Base-by-base conservation (phyloP, 1,140 invertebrate genomes). In the Ceratosolen fusciceps region DNA sequence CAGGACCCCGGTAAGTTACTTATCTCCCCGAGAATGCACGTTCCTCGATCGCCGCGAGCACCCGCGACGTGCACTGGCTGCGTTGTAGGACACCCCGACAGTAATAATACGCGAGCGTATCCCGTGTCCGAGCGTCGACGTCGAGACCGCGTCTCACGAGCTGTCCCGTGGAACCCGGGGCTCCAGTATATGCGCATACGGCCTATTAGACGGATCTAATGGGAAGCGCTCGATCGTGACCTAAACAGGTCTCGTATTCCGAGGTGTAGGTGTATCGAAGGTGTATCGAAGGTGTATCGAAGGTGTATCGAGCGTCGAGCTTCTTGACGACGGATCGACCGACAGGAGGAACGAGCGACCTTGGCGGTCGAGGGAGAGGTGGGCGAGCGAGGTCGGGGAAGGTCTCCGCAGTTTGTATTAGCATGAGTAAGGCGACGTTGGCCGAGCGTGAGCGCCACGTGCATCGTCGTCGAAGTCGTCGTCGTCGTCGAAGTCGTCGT, bases 1-100 rank as follows among this genome's bases (percentile, higher is more conserved):
- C 84, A 89, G 68, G 89, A 90, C 37, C 80, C 84, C 10, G 85
- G 86, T 88, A 74, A 88, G 86, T 47, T n/a, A n/a, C n/a, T n/a
- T n/a, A n/a, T n/a, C n/a, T n/a, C n/a, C n/a, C n/a, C n/a, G n/a
- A n/a, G n/a, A n/a, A n/a, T n/a, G n/a, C n/a, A n/a, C n/a, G n/a
- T n/a, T n/a, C n/a, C n/a, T 12, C 26, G 24, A 26, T 24, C 2
- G 8, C 0, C 24, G 16, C 67, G n/a, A 70, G 10, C n/a, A 24
- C 62, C 8, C 62, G 19, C 62, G 3, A 37, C 31, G 2, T 31
- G 16, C 62, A 16, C 34, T 31, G 29, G 31, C 31, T 31, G 16
- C 58, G 29, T 24, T 29, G 58, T 5, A 62, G n/a, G n/a, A n/a
- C n/a, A n/a, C n/a, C n/a, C n/a, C n/a, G n/a, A n/a, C n/a, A n/a